phyloP scores from a whole-genome alignment of 1,140 invertebrate species.

The Rhagoletis pomonella region DNA sequence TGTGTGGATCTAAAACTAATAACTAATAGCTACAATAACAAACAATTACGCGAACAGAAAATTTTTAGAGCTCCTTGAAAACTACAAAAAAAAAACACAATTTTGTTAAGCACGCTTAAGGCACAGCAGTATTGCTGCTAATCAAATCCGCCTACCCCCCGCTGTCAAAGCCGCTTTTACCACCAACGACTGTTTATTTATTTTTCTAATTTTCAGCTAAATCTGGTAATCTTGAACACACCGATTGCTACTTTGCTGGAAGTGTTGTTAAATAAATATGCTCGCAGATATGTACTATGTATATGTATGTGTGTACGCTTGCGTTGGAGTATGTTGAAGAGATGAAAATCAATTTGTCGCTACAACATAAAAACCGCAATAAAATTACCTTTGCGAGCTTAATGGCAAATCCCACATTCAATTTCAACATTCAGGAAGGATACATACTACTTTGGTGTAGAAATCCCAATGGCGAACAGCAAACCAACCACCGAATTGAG shows the following conservation, averaged over 20 bases:
- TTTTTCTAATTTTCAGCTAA: conserved; percentile 41
- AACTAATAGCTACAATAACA: background rate
- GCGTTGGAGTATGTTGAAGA: conserved; percentile 25
- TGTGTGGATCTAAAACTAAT: conserved; percentile 7
- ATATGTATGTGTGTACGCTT: background rate
- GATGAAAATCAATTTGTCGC: conserved; percentile 71
- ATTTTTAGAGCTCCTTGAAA: no score
- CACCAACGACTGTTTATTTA: background rate
- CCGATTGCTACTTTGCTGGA: background rate
- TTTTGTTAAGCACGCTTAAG: background rate
- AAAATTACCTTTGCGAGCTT: conserved; percentile 66
- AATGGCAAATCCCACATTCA: conserved; percentile 71
- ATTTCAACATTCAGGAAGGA: conserved; percentile 68
- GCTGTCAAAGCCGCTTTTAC: background rate
- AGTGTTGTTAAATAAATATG: conserved; percentile 16
- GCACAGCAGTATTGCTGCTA: background rate
- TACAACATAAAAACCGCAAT: conserved; percentile 73
- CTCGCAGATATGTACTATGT: background rate
- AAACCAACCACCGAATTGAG: conserved; percentile 56
- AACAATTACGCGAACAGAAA: background rate
- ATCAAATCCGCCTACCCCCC: background rate
- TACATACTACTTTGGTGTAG: conserved; percentile 62
- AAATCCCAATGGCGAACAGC: conserved; percentile 66
- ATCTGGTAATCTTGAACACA: conserved; percentile 3
- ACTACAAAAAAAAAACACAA: background rate